Percentiles rank a stretch among this genome's conserved stretches.
Conservation (phyloP, 2,113 vertebrate species). For the Chloroceryle aenea region DNA sequence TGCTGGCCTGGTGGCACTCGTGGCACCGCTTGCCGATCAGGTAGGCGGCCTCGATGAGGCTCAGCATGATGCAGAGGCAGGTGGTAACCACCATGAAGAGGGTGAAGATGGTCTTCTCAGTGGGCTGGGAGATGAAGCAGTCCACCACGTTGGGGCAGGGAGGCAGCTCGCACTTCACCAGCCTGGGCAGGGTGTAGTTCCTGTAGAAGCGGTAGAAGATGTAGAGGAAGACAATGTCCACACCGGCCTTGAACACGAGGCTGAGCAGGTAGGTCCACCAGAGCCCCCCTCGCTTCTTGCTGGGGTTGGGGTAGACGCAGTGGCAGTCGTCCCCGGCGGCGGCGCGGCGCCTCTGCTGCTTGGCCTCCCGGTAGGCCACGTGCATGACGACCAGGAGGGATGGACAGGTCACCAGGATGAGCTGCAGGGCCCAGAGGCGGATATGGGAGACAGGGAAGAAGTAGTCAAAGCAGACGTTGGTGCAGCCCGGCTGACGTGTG, state of each 20-base stretch:
- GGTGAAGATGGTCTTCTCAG: slow-evolving; percentile 95
- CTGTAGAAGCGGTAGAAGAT: slow-evolving; percentile 87
- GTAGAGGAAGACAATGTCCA: slow-evolving; percentile 87
- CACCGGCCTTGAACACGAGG: slow-evolving; percentile 85
- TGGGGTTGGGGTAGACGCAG: slow-evolving; percentile 78
- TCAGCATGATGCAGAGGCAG: slow-evolving; percentile 85
- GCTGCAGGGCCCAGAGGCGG: slow-evolving; percentile 96
- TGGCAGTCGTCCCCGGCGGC: slow-evolving; percentile 50
- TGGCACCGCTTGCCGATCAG: slow-evolving; percentile 85
- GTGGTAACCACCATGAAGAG: slow-evolving; percentile 92
- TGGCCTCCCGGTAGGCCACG: slow-evolving; percentile 89
- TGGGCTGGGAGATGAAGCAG: slow-evolving; percentile 93
- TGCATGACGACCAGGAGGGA: slow-evolving; percentile 95
- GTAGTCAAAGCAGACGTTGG: slow-evolving; percentile 91
- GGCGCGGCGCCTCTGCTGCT: slow-evolving; percentile 74
- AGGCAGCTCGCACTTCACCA: slow-evolving; percentile 84
- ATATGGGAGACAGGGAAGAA: slow-evolving; percentile 95
- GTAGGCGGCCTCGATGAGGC: slow-evolving; percentile 86
- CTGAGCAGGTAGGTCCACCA: slow-evolving; percentile 97
- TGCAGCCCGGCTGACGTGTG: slow-evolving; percentile 91
- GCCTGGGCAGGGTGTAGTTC: slow-evolving; percentile 84
- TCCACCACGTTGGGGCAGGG: slow-evolving; percentile 93
- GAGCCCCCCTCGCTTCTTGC: slow-evolving; percentile 92
- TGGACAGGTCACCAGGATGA: slow-evolving; percentile 96
- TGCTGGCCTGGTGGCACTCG: neutral